These are phyloP conservation scores for Dasypogon diadema DNA, from an alignment of 2,888 invertebrate species.

Conservation along the genomic window DNA sequence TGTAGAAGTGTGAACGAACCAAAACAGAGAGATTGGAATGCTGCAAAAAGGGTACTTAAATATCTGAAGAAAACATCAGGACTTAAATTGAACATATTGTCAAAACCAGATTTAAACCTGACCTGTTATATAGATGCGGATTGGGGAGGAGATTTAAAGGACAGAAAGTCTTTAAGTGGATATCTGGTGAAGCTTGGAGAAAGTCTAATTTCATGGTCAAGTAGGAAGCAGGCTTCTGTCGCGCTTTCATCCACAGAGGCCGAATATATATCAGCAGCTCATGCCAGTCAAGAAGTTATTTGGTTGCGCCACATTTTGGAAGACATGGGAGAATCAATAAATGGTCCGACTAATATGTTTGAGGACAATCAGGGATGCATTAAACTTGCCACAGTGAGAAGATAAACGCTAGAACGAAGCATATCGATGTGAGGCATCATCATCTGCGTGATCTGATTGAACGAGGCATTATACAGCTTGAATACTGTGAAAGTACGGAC, in stretches of 20 bases:
- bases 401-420: not conserved
- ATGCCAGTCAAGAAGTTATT: constrained; percentile 49
- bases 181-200: constrained; percentile 28
- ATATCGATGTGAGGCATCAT: not conserved
- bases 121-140: constrained; percentile 56
- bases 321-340: not conserved
- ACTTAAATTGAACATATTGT: too few species aligned
- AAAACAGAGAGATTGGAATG: not conserved
- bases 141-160: constrained; percentile 54
- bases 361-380: not conserved
- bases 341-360: not conserved
- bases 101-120: constrained; percentile 9
- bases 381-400: not conserved
- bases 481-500: too few species aligned
- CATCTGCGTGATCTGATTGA: not conserved
- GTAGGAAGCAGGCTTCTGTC: constrained; percentile 53
- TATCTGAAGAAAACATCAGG: not conserved
- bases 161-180: constrained; percentile 55
- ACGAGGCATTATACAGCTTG: not conserved
- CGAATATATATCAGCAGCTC: constrained; percentile 49
- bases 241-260: constrained; percentile 56
- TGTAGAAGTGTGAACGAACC: not conserved
- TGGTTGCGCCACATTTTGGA: not conserved
- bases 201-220: constrained; percentile 30
- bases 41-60: not conserved